Evolutionary conservation across 2,113 vertebrate species (phyloP), one percentile per base, ranked within the genome.

Genomic region (Hirundichthys speculiger): DNA sequence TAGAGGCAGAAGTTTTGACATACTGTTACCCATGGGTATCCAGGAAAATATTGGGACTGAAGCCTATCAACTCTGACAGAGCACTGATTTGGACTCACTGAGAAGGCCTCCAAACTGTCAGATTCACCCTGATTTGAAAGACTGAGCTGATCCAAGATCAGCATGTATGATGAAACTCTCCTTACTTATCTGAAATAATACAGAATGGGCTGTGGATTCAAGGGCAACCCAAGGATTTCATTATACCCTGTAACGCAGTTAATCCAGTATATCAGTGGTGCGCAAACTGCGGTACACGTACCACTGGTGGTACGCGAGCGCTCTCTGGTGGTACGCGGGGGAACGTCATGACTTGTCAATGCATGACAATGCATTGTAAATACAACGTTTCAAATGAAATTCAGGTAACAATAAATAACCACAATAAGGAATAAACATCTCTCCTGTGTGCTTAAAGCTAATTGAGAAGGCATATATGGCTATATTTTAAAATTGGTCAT

Each of bases 1-100:
- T 87, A 72, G 69, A 83, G 73, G 64, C 54, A 53, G 62, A 73
- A 57, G 38, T 72, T 88, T 61, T 83, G 84, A 88, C 84, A 81
- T 49, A 24, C 45, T 30, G 46, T 57, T 59, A 76, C 83, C 70
- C 77, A 75, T 7, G 15, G 73, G 70, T 57, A 40, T 68, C 40
- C 48, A 20, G 49, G 50, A 47, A 78, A 59, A n/a, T 5, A 64
- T 54, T 64, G 64, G 69, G 64, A 75, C 79, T 51, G 38, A 67
- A 68, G 62, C 47, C 13, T 24, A 64, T 67, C 42, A 24, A 18
- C 30, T 67, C 64, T 69, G 45, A 24, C 21, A 48, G 50, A 55
- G 27, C 19, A 41, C 50, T 69, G 56, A 69, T 45, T 25, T 66
- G 46, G 62, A 60, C 60, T 61, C 38, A 47, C 48, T 1, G 15